phyloP scores from a whole-genome alignment of 2,797 vertebrate genomes.

The Pangasius djambal region DNA sequence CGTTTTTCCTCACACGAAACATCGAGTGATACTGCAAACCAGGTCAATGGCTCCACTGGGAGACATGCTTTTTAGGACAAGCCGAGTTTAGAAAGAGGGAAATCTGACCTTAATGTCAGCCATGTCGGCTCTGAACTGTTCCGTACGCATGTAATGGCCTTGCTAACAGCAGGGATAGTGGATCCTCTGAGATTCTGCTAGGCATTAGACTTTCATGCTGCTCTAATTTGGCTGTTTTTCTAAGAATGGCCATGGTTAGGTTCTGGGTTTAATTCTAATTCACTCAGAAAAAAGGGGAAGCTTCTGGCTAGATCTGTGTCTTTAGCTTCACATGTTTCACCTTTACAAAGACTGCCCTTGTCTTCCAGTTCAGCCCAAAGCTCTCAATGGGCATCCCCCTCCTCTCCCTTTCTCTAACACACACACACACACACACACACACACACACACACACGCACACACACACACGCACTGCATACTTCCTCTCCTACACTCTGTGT shows the following conservation, averaged over 20 bases:
- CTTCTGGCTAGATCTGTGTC: slow-evolving; percentile 22
- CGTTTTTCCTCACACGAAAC: neutral
- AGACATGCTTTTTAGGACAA: slow-evolving; percentile 31
- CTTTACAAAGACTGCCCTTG: slow-evolving; percentile 49
- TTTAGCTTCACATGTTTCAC: slow-evolving; percentile 41
- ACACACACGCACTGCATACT: slow-evolving; percentile 32
- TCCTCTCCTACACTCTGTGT: slow-evolving; percentile 29
- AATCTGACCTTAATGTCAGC: slow-evolving; percentile 39
- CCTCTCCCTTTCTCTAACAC: neutral
- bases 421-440: slow-evolving; percentile 22
- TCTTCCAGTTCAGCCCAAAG: slow-evolving; percentile 24
- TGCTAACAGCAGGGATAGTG: slow-evolving; percentile 23
- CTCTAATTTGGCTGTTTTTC: slow-evolving; percentile 23
- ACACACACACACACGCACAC: slow-evolving; percentile 22
- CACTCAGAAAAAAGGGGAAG: slow-evolving; percentile 14
- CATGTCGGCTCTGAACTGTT: slow-evolving; percentile 21
- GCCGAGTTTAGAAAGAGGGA: slow-evolving; percentile 23
- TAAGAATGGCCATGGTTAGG: neutral
- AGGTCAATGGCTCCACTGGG: slow-evolving; percentile 41
- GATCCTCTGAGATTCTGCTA: slow-evolving; percentile 22
- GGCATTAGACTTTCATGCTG: slow-evolving; percentile 21
- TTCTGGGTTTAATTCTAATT: slow-evolving; percentile 16
- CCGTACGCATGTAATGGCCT: slow-evolving; percentile 17
- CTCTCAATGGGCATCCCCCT: slow-evolving; percentile 35
- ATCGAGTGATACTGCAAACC: slow-evolving; percentile 31